These are phyloP conservation scores for honey bee (Apis mellifera) DNA, from an alignment of 1,140 invertebrate genomes.

Conservation along the genomic window Amel_HAv3.1 CM009938.2:519501-520000, in stretches of 20 bases:
- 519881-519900: conserved; percentile 84
- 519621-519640: conserved; percentile 82
- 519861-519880: conserved; percentile 86
- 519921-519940: conserved; percentile 92
- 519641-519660: conserved; percentile 87
- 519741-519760: conserved; percentile 73
- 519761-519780: conserved; percentile 83
- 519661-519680: conserved; percentile 95
- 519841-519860: conserved; percentile 91
- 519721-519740: conserved; percentile 70
- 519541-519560: conserved; percentile 89
- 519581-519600: conserved; percentile 82
- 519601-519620: conserved; percentile 78
- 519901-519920: conserved; percentile 88
- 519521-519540: conserved; percentile 93
- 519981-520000: conserved; percentile 86
- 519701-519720: conserved; percentile 67
- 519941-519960: conserved; percentile 92
- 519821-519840: conserved; percentile 96
- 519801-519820: conserved; percentile 93
- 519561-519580: conserved; percentile 92
- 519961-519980: conserved; percentile 91
- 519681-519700: conserved; percentile 89
- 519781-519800: conserved; percentile 88
- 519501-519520: conserved; percentile 92